Evolutionary conservation across 2,888 invertebrate species (phyloP), one percentile per base, ranked within the genome.

Genomic region (Atherix ibis): DNA sequence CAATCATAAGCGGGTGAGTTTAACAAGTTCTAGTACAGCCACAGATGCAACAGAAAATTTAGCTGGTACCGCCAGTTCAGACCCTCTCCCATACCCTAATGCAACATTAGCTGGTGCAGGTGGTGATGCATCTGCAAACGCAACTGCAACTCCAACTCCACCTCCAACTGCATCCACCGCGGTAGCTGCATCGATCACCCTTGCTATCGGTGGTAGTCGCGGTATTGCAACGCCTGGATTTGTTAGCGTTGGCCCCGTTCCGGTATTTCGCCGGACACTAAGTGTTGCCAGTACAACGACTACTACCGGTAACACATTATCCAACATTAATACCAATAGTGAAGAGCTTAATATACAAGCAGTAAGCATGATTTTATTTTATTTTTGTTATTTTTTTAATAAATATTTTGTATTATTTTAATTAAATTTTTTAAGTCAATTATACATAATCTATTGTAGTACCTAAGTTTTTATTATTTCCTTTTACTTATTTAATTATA

Each of bases 1-100:
- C 70, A 91, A 91, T 70, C 91, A 94, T 70, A 89, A 88, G 76
- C 77, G 89, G 87, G 94, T 92, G 82, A 85, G 84, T 83, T 66
- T 44, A 41, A 32, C 42, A 40, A 40, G 44, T 43, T 39, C 42
- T 40, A 17, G 30, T 25, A 35, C 31, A 24, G 27, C 34, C 12
- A 22, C 29, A 28, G 35, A 35, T 18, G 18, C 29, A 14, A 26
- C 16, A 12, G 18, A 35, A 14, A 26, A 26, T 26, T 12, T 26
- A 17, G 8, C 14, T 12, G 27, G 8, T 24, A 18, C 40, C 38
- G 22, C 22, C 6, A 22, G 22, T 22, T 22, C 22, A 10, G 10
- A 22, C 10, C 6, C 10, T 8, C 10, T 22, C 6, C 6, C 22
- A 6, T 6, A 10, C 10, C 10, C 22, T 8, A 22, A 22, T 22